Conservation (phyloP, 2,113 vertebrate species). For the Ciconia boyciana region DNA sequence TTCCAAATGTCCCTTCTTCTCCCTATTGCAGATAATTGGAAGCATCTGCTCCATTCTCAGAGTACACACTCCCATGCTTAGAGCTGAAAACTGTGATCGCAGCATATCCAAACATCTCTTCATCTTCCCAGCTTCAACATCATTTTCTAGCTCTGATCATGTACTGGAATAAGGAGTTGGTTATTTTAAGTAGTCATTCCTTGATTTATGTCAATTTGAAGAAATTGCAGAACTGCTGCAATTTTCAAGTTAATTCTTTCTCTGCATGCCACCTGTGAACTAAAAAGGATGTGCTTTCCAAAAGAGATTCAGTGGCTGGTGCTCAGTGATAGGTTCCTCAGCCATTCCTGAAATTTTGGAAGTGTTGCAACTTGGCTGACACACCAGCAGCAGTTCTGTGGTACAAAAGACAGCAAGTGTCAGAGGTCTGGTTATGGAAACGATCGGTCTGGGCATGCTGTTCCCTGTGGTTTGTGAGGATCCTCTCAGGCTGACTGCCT, state of each 20-base stretch:
- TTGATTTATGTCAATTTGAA: conserved; percentile 9
- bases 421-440: neutral
- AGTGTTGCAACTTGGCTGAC: neutral
- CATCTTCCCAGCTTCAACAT: neutral
- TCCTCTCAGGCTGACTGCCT: neutral
- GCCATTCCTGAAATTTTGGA: neutral
- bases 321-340: neutral
- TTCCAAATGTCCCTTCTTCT: conserved; percentile 11
- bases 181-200: conserved; percentile 26
- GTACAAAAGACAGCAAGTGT: accelerated
- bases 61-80: neutral
- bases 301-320: neutral
- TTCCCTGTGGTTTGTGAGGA: neutral
- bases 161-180: neutral
- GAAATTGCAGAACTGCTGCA: neutral
- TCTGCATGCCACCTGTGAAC: neutral
- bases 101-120: conserved; percentile 9
- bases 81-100: neutral
- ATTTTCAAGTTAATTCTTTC: conserved; percentile 5
- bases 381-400: neutral
- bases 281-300: neutral
- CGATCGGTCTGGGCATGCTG: accelerated
- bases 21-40: conserved; percentile 14
- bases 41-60: conserved; percentile 18
- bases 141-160: neutral